A percentile compares a stretch with the other conserved stretches of the same genome.
These are phyloP conservation scores for Pollicipes pollicipes DNA, from an alignment of 1,140 invertebrate genomes.

Conservation along the genomic window DNA sequence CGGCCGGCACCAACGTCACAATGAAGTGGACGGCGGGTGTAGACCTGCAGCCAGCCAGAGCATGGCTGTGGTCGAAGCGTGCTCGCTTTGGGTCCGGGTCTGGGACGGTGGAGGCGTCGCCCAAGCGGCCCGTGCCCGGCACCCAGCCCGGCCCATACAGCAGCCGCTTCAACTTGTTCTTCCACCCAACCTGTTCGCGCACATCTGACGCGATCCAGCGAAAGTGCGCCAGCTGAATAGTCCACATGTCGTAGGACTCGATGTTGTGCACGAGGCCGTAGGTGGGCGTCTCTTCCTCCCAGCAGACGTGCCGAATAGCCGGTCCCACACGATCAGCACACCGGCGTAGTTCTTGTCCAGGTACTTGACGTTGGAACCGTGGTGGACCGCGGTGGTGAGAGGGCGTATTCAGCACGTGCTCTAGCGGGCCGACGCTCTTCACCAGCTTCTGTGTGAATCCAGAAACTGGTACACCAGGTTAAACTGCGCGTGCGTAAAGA, in stretches of 20 bases:
- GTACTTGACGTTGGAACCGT: conserved; percentile 41
- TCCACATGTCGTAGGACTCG: conserved; percentile 32
- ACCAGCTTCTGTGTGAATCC: conserved; percentile 35
- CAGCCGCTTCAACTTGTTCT: conserved; percentile 15
- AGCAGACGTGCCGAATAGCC: conserved; percentile 35
- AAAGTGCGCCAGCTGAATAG: conserved; percentile 28
- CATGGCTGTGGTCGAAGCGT: neutral
- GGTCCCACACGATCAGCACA: conserved; percentile 41
- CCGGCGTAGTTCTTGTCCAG: conserved; percentile 46
- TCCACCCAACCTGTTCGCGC: conserved; percentile 19
- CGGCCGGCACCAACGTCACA: neutral
- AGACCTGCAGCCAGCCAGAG: conserved; percentile 5
- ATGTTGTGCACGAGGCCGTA: conserved; percentile 36
- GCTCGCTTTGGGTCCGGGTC: neutral
- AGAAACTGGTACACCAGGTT: conserved; percentile 34
- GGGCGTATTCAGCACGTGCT: conserved; percentile 39
- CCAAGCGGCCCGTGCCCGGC: neutral
- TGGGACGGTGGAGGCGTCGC: neutral
- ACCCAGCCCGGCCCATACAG: neutral
- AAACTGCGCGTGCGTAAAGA: conserved; percentile 31
- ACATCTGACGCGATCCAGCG: neutral
- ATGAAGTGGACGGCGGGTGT: neutral
- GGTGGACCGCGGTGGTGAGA: conserved; percentile 42
- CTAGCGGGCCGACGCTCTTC: conserved; percentile 33
- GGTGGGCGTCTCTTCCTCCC: conserved; percentile 32